Evolutionary conservation across 2,888 invertebrate species (phyloP).

Genomic region (Lottia gigantea): DNA sequence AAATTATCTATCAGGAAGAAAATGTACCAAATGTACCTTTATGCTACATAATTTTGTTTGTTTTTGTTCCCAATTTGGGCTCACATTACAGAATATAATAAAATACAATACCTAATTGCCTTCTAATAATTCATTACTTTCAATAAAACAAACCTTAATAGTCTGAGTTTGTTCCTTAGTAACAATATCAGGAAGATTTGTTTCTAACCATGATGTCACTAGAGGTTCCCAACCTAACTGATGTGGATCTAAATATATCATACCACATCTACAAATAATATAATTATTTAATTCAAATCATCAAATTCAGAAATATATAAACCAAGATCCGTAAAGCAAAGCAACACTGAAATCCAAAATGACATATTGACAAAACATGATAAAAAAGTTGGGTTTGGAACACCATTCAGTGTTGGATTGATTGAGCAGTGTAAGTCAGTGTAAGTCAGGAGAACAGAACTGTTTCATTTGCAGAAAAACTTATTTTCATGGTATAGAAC

Average conservation of each 20-base stretch:
- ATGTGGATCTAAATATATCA: slow-evolving; percentile 68
- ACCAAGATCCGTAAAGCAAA: too few species aligned
- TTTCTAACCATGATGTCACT: slow-evolving; percentile 63
- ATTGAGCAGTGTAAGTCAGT: not conserved
- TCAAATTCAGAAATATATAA: not conserved
- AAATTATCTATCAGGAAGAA: not conserved
- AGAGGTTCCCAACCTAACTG: slow-evolving; percentile 66
- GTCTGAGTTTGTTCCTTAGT: slow-evolving; percentile 57
- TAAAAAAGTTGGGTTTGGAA: not conserved
- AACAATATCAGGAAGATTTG: slow-evolving; percentile 56
- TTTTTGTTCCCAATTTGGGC: too few species aligned
- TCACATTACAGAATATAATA: too few species aligned
- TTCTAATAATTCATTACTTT: too few species aligned
- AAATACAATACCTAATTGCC: too few species aligned
- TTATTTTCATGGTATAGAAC: too few species aligned
- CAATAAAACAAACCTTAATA: slow-evolving; percentile 46
- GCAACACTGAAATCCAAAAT: too few species aligned
- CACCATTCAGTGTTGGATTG: not conserved
- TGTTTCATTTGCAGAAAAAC: too few species aligned
- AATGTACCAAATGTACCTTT: not conserved
- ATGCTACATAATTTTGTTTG: not conserved
- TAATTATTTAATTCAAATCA: not conserved
- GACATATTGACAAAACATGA: too few species aligned
- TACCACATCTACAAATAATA: slow-evolving; percentile 61
- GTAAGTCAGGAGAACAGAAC: not conserved